Conservation (phyloP, 2,888 invertebrate species). For the Pseudolycoriella hygida region DNA sequence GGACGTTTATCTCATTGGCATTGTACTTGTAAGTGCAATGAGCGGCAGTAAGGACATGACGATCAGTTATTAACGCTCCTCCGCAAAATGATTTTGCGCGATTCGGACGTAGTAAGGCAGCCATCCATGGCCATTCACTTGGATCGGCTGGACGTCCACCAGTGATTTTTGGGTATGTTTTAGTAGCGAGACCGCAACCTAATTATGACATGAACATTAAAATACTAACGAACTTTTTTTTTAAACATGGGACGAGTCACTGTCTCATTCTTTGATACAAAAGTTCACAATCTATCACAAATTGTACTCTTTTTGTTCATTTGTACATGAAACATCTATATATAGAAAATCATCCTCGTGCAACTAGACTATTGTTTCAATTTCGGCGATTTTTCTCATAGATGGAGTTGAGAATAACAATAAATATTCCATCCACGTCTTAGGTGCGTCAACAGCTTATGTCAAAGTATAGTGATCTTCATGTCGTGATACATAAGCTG, state of each 20-base stretch:
- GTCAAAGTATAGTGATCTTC: too few species aligned
- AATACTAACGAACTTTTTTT: neutral
- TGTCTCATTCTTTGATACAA: too few species aligned
- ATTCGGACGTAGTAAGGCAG: constrained; percentile 45
- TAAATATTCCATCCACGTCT: too few species aligned
- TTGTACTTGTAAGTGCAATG: constrained; percentile 33
- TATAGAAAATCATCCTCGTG: too few species aligned
- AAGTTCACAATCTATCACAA: neutral
- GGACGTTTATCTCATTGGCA: constrained; percentile 42
- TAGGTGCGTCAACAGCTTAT: too few species aligned
- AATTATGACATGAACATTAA: neutral
- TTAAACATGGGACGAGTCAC: too few species aligned
- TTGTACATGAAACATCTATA: too few species aligned
- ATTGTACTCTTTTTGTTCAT: too few species aligned
- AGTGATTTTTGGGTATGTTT: constrained; percentile 33
- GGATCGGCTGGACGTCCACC: constrained; percentile 45
- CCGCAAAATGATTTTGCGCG: constrained; percentile 54
- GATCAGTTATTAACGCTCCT: constrained; percentile 60
- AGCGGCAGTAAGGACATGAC: constrained; percentile 44
- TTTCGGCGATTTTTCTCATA: too few species aligned
- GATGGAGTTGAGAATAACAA: too few species aligned
- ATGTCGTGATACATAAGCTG: too few species aligned
- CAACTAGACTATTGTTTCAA: too few species aligned
- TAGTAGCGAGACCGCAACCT: constrained; percentile 26
- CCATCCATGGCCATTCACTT: constrained; percentile 75